Conservation (phyloP, 1,140 invertebrate species). For the Pectinophora gossypiella region DNA sequence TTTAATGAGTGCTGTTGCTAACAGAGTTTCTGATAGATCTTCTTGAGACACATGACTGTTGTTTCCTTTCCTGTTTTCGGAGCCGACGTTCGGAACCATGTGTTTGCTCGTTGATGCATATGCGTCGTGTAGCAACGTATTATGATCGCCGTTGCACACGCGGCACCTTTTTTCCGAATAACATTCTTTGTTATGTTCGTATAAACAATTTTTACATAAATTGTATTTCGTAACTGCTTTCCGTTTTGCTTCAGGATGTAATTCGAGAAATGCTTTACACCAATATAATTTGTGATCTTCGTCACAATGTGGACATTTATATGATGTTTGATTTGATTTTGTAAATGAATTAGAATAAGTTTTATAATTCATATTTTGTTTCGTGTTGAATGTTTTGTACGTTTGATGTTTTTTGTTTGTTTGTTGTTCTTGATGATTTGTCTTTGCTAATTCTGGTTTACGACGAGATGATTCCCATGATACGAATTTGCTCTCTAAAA, state of each 20-base stretch:
- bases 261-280: not conserved
- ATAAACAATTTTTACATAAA: conserved; percentile 16
- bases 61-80: not conserved
- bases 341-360: not conserved
- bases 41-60: not conserved
- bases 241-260: not conserved
- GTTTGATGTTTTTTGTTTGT: not conserved
- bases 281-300: not conserved
- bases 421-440: no score
- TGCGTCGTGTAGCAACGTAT: conserved; percentile 18
- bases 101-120: not conserved
- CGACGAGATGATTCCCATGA: no score
- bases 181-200: conserved; percentile 15
- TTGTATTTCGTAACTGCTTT: conserved; percentile 11
- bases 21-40: not conserved
- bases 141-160: conserved; percentile 14
- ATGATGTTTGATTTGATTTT: not conserved
- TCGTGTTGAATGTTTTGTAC: not conserved
- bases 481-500: no score
- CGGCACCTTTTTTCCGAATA: conserved; percentile 15
- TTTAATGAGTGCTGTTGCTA: conserved; percentile 4
- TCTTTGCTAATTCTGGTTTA: no score
- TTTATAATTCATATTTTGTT: conserved; percentile 1
- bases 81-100: not conserved
- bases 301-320: not conserved